Evolutionary conservation across 2,888 invertebrate genomes (phyloP).

Genomic region (Drosophila rellima): DNA sequence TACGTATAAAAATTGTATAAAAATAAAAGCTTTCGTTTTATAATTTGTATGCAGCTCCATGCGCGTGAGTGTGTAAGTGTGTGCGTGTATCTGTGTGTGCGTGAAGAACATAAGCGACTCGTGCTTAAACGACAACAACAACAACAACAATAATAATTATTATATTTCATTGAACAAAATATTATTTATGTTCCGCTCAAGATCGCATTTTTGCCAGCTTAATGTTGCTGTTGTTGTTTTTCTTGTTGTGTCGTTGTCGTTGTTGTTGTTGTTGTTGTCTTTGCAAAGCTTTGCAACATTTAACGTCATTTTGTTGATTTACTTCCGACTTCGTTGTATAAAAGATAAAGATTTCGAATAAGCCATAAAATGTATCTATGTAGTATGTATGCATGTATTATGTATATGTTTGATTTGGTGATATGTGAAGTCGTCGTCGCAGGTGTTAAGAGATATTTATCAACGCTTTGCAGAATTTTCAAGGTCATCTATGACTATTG

Average conservation of each 20-base stretch:
- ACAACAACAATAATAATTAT: conserved; percentile 39
- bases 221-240: conserved; percentile 27
- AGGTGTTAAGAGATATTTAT: conserved; percentile 26
- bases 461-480: conserved; percentile 28
- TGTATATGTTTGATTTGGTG: conserved; percentile 16
- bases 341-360: conserved; percentile 12
- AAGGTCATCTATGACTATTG: conserved; percentile 40
- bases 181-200: conserved; percentile 82
- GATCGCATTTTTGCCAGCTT: conserved; percentile 65
- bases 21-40: conserved; percentile 81
- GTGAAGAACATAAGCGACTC: conserved; percentile 74
- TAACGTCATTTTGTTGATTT: conserved; percentile 24
- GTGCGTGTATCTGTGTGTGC: conserved; percentile 64
- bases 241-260: conserved; percentile 35
- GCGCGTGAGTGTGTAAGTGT: conserved; percentile 49
- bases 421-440: conserved; percentile 10
- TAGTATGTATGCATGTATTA: too few relatives aligned
- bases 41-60: conserved; percentile 78
- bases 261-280: conserved; percentile 24
- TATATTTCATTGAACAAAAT: conserved; percentile 82
- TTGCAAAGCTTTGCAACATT: conserved; percentile 40
- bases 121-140: conserved; percentile 61
- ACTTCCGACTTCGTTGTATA: conserved; percentile 48
- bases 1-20: conserved; percentile 74
- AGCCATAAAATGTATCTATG: conserved; percentile 6